Evolutionary conservation across 2,888 invertebrate genomes (phyloP), one percentile per base, ranked within the genome.

Genomic region (Oscheius sp.): DNA sequence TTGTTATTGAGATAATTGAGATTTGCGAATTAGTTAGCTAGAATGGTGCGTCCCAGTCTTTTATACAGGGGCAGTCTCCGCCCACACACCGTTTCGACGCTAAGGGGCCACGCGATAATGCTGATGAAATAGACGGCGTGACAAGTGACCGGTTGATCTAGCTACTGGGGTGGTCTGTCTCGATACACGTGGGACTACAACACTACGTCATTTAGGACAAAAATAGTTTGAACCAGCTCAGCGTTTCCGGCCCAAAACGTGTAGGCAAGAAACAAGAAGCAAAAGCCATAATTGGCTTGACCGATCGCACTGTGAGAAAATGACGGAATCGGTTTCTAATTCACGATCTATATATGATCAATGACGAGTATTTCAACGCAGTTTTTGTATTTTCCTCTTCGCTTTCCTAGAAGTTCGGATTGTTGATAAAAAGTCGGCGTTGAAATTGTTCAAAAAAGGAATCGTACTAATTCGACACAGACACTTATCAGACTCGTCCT

Each of bases 51-150:
- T 47, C 42, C 32, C 13, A 9, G n/a, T 9, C 70, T 70, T 70
- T 47, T 70, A 70, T 70, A 70, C 59, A 59, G 48, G 29, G 11
- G 55, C 42, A 37, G 33, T 42, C 70, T 55, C 42, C 70, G 70
- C 70, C 70, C 70, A 35, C 47, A n/a, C 42, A 47, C 21, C 70
- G 59, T 70, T 70, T 70, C 70, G 70, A 58, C 70, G 70, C 70
- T 58, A 70, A 42, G 50, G 58, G 59, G 37, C 70, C 70, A 70
- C 70, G 70, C 58, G 70, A 59, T 58, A 70, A 70, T 70, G 59
- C 70, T 70, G 70, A 70, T 59, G 70, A 70, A 70, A 70, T 70
- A 70, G 58, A 32, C 70, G 55, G 59, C 70, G 58, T 70, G 70
- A 70, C 58, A 33, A 66, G 29, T 59, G 70, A 70, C 70, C 70